Base-by-base conservation (phyloP, 2,113 vertebrate genomes). In the Tympanuchus pallidicinctus region DNA sequence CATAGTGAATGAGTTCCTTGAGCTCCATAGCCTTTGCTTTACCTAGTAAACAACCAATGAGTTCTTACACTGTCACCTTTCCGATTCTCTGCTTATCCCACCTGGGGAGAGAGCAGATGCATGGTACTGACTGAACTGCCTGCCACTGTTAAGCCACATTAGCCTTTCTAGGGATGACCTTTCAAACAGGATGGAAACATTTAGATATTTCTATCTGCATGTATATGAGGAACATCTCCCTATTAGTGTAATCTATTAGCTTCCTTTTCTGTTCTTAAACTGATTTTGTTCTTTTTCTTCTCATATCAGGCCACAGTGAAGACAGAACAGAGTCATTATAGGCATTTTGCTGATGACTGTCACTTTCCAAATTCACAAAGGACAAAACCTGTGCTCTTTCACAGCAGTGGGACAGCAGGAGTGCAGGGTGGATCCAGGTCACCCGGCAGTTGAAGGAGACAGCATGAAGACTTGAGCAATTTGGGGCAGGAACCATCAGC, bases 161-260 rank as follows among this genome's bases (percentile, higher is more conserved):
- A 64, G 38, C 17, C 25, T 65, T 65, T 65, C 56, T 19, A 57
- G 30, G 30, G 17, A 40, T 7, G 5, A 54, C 52, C 5, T 36
- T 8, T 20, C 8, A 72, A 82, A 88, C 20, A 42, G 28, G 5
- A 7, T 82, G 36, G 15, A 92, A 87, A 38, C 7, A 36, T 32
- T 20, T 69, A 9, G 5, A 18, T 79, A 43, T 57, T 88, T 57
- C 45, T 57, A 6, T 56, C 43, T 47, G 20, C 16, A 42, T 14
- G 22, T 11, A 56, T 6, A 54, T 0, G 0, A 21, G 19, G 20
- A 21, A 38, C 36, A 21, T 25, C 40, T 54, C 20, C 24, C 13
- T 42, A 13, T 30, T 34, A 9, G 7, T 40, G 6, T 47, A 13
- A 30, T 52, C 50, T 13, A 52, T 52, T 8, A 52, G 50, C 50